phyloP scores from a whole-genome alignment of 2,888 invertebrate genomes.

The Hirtodrosophila cameraria region DNA sequence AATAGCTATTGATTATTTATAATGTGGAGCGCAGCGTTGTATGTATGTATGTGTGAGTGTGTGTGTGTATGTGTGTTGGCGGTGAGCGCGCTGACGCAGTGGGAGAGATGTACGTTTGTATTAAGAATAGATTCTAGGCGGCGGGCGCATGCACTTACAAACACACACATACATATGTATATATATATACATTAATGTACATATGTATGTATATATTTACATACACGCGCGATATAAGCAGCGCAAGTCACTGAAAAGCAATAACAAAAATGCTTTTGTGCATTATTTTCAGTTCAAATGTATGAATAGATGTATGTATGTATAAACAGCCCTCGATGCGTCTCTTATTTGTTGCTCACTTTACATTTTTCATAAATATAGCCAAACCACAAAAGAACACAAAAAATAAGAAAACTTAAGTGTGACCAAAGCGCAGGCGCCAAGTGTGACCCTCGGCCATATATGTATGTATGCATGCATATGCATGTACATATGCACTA shows the following conservation, averaged over 20 bases:
- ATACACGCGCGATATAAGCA: slow-evolving; percentile 7
- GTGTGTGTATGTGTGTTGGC: slow-evolving; percentile 16
- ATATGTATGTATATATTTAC: slow-evolving; percentile 6
- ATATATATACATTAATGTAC: not conserved
- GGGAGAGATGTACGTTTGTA: slow-evolving; percentile 48
- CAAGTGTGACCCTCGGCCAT: slow-evolving; percentile 38
- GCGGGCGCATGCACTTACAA: slow-evolving; percentile 47
- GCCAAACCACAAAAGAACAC: not conserved
- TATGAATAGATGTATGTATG: not conserved
- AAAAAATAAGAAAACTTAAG: slow-evolving; percentile 4
- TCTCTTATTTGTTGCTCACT: not conserved
- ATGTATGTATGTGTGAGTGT: slow-evolving; percentile 8
- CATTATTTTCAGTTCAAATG: not conserved
- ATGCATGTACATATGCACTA: not conserved
- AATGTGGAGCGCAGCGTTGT: slow-evolving; percentile 22
- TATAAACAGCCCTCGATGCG: not conserved
- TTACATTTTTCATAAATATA: slow-evolving; percentile 25
- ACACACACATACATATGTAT: not conserved
- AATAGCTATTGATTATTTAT: slow-evolving; percentile 65
- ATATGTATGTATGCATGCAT: not conserved
- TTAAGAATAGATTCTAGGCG: slow-evolving; percentile 34
- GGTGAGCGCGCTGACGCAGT: slow-evolving; percentile 71
- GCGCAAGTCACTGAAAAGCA: slow-evolving; percentile 19
- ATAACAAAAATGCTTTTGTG: slow-evolving; percentile 16
- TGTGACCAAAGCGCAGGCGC: slow-evolving; percentile 52